Percentiles rank a stretch among this genome's conserved stretches.
phyloP scores from a whole-genome alignment of 2,113 vertebrate genomes.

The Nycticryphes semicollaris region DNA sequence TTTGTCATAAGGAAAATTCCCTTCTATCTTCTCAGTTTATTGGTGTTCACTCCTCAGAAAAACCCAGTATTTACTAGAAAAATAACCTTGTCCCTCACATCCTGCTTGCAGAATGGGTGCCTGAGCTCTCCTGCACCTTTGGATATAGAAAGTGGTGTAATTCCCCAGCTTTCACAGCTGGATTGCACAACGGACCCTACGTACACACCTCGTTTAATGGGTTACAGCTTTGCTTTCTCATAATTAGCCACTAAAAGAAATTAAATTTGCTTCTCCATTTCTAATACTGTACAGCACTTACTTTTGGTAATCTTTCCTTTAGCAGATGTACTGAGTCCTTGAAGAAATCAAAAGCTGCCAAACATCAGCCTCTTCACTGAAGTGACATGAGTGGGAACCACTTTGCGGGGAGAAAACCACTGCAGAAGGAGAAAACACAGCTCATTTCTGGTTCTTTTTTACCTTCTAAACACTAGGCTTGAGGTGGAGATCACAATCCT shows the following conservation, averaged over 20 bases:
- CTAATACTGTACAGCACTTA: not conserved
- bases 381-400: not conserved
- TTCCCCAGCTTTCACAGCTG: not conserved
- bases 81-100: not conserved
- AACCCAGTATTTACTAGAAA: not conserved
- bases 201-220: not conserved
- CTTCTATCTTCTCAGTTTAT: not conserved
- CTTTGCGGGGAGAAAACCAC: not conserved
- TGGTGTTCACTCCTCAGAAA: not conserved
- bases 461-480: not conserved
- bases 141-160: not conserved
- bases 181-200: not conserved
- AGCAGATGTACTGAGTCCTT: not conserved
- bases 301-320: not conserved
- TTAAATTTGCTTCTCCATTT: not conserved
- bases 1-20: not conserved
- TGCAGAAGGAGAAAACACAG: not conserved
- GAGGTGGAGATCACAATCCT: not conserved
- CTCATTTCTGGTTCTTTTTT: not conserved
- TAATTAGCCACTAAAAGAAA: not conserved
- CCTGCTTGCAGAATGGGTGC: not conserved
- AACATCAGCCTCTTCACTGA: not conserved
- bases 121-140: not conserved
- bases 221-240: not conserved
- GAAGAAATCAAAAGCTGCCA: not conserved